Evolutionary conservation across 2,113 vertebrate species (phyloP).

Genomic region (Cervus canadensis): DNA sequence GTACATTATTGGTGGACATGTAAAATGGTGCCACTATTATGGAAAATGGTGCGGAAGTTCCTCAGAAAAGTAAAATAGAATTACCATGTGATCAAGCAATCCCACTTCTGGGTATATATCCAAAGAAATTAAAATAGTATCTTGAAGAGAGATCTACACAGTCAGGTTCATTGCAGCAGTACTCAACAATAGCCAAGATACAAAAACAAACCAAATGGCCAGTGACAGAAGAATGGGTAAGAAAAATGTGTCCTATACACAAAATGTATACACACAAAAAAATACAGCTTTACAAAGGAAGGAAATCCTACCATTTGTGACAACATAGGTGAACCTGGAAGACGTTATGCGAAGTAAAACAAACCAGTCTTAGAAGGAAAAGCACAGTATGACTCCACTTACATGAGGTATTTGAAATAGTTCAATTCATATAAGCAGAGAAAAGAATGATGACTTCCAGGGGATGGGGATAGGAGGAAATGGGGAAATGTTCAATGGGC

Average conservation of each 20-base stretch:
- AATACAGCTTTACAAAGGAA: neutral
- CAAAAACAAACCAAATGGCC: neutral
- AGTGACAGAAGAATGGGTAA: neutral
- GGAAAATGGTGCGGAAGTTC: neutral
- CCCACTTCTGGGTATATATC: neutral
- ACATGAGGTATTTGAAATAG: neutral
- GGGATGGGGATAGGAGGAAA: neutral
- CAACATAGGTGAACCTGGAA: neutral
- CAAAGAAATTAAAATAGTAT: neutral
- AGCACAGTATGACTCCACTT: neutral
- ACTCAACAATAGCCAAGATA: neutral
- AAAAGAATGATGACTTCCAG: neutral
- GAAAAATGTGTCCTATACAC: neutral
- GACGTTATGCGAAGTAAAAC: neutral
- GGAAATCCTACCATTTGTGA: neutral
- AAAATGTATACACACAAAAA: neutral
- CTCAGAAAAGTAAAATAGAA: neutral
- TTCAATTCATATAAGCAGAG: neutral
- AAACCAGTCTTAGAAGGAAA: neutral
- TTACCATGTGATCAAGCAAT: neutral
- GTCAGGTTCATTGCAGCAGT: neutral
- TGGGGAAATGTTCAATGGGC: neutral
- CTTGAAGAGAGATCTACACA: neutral
- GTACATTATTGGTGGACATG: fast-evolving
- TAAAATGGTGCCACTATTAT: neutral